A percentile compares a stretch with the other conserved stretches of the same genome.
Conservation (phyloP, 1,140 invertebrate species). For the Papilio polytes region DNA sequence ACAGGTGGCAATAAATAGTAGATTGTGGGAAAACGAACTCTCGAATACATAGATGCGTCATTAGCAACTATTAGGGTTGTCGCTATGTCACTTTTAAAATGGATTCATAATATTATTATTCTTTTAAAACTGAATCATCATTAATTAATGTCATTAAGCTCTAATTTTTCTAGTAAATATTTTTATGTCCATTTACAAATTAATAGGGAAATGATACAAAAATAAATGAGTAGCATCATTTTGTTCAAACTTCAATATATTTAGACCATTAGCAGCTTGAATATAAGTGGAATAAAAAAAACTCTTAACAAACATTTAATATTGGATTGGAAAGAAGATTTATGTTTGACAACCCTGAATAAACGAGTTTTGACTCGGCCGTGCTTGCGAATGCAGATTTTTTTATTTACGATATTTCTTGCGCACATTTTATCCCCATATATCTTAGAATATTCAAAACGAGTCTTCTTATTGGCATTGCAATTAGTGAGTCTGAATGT, state of each 20-base stretch:
- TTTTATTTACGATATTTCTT: not conserved
- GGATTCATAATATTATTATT: too few relatives aligned
- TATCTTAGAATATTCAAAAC: not conserved
- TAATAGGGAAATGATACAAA: too few relatives aligned
- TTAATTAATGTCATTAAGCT: too few relatives aligned
- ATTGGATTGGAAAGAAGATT: not conserved
- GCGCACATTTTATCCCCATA: not conserved
- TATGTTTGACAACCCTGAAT: not conserved
- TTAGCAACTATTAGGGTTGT: constrained; percentile 16
- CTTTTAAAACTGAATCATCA: too few relatives aligned
- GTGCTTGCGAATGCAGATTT: not conserved
- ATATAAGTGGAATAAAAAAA: not conserved
- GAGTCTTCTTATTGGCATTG: not conserved
- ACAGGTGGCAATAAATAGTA: constrained; percentile 15
- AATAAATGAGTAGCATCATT: too few relatives aligned
- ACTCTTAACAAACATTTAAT: not conserved
- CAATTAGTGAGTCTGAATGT: not conserved
- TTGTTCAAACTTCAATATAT: too few relatives aligned
- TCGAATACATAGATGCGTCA: constrained; percentile 9
- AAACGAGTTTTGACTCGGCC: constrained; percentile 3
- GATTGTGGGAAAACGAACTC: constrained; percentile 24
- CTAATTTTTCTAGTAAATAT: too few relatives aligned
- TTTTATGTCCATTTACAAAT: too few relatives aligned
- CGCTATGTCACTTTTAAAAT: not conserved
- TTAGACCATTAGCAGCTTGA: not conserved